These are phyloP conservation scores for Brevipalpus yothersi DNA, from an alignment of 1,140 invertebrate species.

Conservation along the genomic window DNA sequence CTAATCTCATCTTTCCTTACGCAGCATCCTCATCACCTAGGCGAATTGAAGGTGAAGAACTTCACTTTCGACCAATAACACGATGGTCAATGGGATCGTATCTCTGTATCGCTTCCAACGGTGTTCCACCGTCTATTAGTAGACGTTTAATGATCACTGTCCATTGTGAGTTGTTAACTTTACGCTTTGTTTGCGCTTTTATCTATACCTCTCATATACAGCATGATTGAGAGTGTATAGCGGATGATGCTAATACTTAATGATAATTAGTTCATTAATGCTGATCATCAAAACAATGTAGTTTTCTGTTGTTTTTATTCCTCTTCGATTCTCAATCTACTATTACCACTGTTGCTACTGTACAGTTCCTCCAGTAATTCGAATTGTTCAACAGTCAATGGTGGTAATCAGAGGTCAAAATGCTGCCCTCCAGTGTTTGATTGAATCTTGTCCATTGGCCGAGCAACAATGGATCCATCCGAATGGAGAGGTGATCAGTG, in stretches of 20 bases:
- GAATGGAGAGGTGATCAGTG: not conserved
- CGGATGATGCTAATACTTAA: not conserved
- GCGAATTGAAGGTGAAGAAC: constrained; percentile 31
- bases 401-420: constrained; percentile 49
- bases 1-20: not conserved
- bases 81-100: constrained; percentile 69
- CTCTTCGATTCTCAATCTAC: too few relatives aligned
- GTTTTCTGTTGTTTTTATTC: too few relatives aligned
- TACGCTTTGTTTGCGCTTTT: not conserved
- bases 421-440: constrained; percentile 61
- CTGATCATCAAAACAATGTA: not conserved
- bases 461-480: constrained; percentile 54
- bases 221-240: not conserved
- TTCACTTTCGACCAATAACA: constrained; percentile 58
- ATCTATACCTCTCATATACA: not conserved
- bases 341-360: too few relatives aligned
- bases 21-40: not conserved
- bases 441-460: constrained; percentile 66
- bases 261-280: not conserved
- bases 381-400: constrained; percentile 68
- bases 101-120: constrained; percentile 49
- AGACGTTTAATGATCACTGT: constrained; percentile 78
- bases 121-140: constrained; percentile 36
- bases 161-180: constrained; percentile 48
- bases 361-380: constrained; percentile 62